A percentile compares a stretch with the other conserved stretches of the same genome.
Conservation (phyloP, 1,140 invertebrate species). For the Solen grandis region DNA sequence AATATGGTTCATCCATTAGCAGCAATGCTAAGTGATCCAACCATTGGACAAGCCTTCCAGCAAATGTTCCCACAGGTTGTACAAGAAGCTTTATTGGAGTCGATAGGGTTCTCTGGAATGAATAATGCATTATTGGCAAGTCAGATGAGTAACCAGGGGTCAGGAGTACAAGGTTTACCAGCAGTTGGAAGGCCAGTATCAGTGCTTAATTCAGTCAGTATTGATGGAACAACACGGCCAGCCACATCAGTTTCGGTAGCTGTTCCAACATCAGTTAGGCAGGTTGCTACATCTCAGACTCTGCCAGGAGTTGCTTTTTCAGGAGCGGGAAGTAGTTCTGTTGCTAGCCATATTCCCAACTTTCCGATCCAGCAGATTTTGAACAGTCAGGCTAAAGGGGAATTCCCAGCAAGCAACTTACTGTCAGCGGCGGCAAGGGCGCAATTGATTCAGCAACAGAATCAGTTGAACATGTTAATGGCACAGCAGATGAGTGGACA, state of each 20-base stretch:
- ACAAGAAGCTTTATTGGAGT: conserved; percentile 35
- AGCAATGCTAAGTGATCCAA: conserved; percentile 43
- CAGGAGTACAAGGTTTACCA: too few relatives aligned
- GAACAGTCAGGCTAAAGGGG: conserved; percentile 72
- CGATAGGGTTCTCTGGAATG: neutral
- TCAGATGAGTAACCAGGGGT: neutral
- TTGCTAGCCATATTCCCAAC: neutral
- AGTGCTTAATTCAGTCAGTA: neutral
- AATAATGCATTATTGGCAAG: neutral
- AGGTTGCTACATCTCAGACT: neutral
- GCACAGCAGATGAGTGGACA: conserved; percentile 25
- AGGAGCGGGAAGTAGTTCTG: neutral
- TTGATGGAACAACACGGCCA: neutral
- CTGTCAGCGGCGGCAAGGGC: conserved; percentile 73
- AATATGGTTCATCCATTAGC: conserved; percentile 35
- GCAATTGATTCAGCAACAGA: conserved; percentile 65
- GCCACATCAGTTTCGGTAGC: neutral
- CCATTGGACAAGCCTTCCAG: conserved; percentile 40
- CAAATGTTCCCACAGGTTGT: conserved; percentile 54
- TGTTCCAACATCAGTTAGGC: neutral
- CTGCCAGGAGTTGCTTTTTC: too few relatives aligned
- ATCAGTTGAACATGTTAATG: conserved; percentile 36
- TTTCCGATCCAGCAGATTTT: conserved; percentile 59
- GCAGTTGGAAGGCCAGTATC: neutral
- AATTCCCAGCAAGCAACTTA: conserved; percentile 75